Conservation (phyloP, 2,113 vertebrate species). For the Oryzias celebensis region DNA sequence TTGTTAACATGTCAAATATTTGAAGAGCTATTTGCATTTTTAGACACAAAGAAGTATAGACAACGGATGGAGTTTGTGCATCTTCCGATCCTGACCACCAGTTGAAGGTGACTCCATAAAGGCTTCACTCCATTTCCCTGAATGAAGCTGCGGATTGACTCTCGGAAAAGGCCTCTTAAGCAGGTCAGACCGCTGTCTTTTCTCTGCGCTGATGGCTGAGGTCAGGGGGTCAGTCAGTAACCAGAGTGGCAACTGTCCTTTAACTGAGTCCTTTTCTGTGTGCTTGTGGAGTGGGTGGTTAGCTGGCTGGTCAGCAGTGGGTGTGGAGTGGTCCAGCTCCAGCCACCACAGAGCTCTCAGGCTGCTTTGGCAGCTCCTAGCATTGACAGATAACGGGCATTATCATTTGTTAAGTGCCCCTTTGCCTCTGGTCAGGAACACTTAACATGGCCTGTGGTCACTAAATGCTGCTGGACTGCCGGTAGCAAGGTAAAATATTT, state of each 20-base stretch:
- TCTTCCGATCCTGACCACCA: too few relatives aligned
- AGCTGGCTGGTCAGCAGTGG: constrained; percentile 70
- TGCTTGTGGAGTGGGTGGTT: constrained; percentile 75
- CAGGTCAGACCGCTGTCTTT: constrained; percentile 25
- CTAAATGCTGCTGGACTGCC: constrained; percentile 77
- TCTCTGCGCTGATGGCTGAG: constrained; percentile 30
- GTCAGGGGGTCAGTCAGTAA: constrained; percentile 50
- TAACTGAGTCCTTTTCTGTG: constrained; percentile 29
- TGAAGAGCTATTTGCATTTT: background rate
- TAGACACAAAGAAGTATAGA: too few relatives aligned
- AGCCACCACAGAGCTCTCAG: constrained; percentile 70
- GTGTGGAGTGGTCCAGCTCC: constrained; percentile 68
- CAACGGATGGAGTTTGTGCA: too few relatives aligned
- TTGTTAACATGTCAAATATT: background rate
- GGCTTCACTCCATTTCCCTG: constrained; percentile 7
- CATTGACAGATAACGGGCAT: constrained; percentile 78
- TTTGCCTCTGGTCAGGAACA: constrained; percentile 80
- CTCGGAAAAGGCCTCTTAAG: constrained; percentile 46
- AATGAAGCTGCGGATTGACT: constrained; percentile 20
- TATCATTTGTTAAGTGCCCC: constrained; percentile 84
- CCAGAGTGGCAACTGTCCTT: constrained; percentile 58
- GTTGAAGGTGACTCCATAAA: too few relatives aligned
- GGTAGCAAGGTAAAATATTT: constrained; percentile 83
- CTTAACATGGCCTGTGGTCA: constrained; percentile 83
- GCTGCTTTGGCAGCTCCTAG: constrained; percentile 65